These are phyloP conservation scores for Trissolcus brochymenae DNA, from an alignment of 2,888 invertebrate genomes.

Conservation along the genomic window DNA sequence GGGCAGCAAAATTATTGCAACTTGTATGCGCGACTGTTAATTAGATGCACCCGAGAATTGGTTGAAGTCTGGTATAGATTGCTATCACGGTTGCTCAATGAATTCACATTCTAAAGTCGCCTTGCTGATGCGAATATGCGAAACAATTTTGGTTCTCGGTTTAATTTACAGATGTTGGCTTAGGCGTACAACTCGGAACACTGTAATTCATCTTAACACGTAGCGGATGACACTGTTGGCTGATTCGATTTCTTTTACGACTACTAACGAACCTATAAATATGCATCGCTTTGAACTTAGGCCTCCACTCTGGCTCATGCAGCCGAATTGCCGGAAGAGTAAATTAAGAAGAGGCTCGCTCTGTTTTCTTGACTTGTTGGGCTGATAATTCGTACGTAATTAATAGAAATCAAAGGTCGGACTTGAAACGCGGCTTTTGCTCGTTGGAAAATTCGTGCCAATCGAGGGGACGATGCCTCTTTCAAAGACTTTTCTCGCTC, in stretches of 20 bases:
- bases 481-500: slow-evolving; percentile 44
- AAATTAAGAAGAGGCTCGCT: slow-evolving; percentile 44
- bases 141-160: slow-evolving; percentile 5
- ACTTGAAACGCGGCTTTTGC: slow-evolving; percentile 25
- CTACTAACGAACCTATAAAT: slow-evolving; percentile 67
- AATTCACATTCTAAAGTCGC: too few species aligned
- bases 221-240: slow-evolving; percentile 36
- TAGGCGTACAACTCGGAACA: slow-evolving; percentile 26
- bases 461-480: slow-evolving; percentile 27
- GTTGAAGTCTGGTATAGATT: too few species aligned
- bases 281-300: slow-evolving; percentile 66
- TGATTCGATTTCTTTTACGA: slow-evolving; percentile 50
- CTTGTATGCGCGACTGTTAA: too few species aligned
- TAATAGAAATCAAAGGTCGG: slow-evolving; percentile 45
- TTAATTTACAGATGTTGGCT: slow-evolving; percentile 39
- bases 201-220: slow-evolving; percentile 41
- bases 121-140: too few species aligned
- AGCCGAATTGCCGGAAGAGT: slow-evolving; percentile 65
- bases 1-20: too few species aligned
- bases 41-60: too few species aligned
- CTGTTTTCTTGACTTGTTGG: slow-evolving; percentile 48
- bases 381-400: slow-evolving; percentile 53
- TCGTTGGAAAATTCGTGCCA: slow-evolving; percentile 7
- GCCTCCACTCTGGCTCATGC: slow-evolving; percentile 51
- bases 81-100: too few species aligned